phyloP scores from a whole-genome alignment of 2,797 vertebrate genomes.

The Falco biarmicus region DNA sequence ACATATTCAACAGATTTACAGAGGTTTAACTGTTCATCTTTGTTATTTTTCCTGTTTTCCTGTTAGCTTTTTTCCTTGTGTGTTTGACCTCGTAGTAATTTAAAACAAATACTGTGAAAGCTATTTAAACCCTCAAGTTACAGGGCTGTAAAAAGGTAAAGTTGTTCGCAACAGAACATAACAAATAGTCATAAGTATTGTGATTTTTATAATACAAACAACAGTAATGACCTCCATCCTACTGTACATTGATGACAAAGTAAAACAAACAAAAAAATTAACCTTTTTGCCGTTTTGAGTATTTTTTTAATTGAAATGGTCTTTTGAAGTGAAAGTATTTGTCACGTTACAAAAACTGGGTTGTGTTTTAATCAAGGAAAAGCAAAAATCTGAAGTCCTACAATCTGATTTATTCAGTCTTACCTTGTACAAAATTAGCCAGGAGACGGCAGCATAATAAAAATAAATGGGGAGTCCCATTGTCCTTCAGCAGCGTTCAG shows the following conservation, averaged over 20 bases:
- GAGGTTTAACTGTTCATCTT: background rate
- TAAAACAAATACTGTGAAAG: background rate
- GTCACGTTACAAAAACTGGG: background rate
- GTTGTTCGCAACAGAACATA: background rate
- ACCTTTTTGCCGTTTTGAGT: background rate
- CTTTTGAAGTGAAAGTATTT: background rate
- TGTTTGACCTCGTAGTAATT: background rate
- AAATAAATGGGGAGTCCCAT: background rate
- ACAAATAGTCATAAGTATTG: background rate
- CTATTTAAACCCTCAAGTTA: background rate
- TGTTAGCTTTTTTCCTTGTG: background rate
- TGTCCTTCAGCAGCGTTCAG: constrained; percentile 51
- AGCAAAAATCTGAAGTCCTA: background rate
- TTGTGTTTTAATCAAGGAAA: background rate
- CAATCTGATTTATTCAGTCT: background rate
- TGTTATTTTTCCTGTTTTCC: background rate
- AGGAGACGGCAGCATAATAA: constrained; percentile 24
- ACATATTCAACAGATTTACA: background rate
- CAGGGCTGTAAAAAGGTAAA: background rate
- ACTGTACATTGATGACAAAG: background rate
- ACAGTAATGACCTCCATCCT: background rate
- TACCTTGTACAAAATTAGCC: background rate
- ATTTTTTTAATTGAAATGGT: background rate
- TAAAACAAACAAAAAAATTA: background rate
- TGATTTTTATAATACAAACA: background rate